phyloP scores from a whole-genome alignment of 2,888 invertebrate genomes.

The Schrankia costaestrigalis region DNA sequence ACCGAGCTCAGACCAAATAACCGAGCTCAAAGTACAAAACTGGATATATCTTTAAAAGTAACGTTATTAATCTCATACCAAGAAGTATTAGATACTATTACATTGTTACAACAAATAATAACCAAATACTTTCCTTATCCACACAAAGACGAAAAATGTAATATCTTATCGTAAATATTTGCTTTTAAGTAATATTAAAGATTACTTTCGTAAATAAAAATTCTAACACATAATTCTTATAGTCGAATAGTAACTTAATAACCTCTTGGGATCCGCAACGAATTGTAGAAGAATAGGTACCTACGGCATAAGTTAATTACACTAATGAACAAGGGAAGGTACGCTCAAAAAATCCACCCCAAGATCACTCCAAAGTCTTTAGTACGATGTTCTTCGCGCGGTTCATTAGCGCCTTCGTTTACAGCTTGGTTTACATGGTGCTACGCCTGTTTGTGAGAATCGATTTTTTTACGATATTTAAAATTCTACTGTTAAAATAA shows the following conservation, averaged over 20 bases:
- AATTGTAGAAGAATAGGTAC: slow-evolving; percentile 64
- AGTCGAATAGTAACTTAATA: slow-evolving; percentile 56
- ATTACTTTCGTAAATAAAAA: slow-evolving; percentile 9
- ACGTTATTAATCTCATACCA: too few relatives aligned
- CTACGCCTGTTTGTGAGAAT: slow-evolving; percentile 8
- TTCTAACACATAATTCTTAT: slow-evolving; percentile 25
- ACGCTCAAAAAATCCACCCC: slow-evolving; percentile 74
- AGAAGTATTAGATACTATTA: too few relatives aligned
- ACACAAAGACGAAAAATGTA: too few relatives aligned
- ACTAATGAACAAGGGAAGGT: slow-evolving; percentile 79
- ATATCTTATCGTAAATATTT: too few relatives aligned
- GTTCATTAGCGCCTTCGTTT: slow-evolving; percentile 71
- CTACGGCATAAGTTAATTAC: slow-evolving; percentile 76
- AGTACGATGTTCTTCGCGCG: slow-evolving; percentile 75
- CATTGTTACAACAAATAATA: too few relatives aligned
- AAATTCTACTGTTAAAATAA: background rate
- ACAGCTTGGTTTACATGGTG: slow-evolving; percentile 53
- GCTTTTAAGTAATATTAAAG: too few relatives aligned
- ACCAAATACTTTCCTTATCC: too few relatives aligned
- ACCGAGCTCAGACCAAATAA: too few relatives aligned
- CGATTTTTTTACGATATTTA: slow-evolving; percentile 8
- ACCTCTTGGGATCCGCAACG: slow-evolving; percentile 51
- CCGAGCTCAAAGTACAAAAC: too few relatives aligned
- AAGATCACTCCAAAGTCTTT: slow-evolving; percentile 78
- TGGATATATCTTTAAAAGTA: too few relatives aligned